These are phyloP conservation scores for Drepana falcataria DNA, from an alignment of 2,888 invertebrate species.

Conservation along the genomic window DNA sequence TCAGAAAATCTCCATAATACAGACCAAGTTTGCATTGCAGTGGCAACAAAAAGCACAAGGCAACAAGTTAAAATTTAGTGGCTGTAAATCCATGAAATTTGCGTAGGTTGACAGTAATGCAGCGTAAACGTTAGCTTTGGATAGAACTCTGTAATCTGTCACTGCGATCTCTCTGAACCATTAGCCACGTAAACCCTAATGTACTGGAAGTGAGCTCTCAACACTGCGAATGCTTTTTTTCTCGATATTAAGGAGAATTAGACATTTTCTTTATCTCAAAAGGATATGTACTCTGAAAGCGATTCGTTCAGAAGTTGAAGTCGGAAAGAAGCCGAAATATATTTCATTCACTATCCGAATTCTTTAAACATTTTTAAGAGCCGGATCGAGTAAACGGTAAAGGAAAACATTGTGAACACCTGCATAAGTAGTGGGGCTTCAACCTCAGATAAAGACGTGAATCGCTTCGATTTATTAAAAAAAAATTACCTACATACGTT, in stretches of 20 bases:
- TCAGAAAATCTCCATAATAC: no score
- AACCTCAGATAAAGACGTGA: no score
- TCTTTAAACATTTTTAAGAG: no score
- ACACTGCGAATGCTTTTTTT: neutral
- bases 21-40: no score
- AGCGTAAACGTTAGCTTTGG: conserved; percentile 1
- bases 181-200: conserved; percentile 9
- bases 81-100: no score
- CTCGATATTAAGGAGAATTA: conserved; percentile 11
- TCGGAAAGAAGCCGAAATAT: neutral
- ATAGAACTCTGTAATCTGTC: conserved; percentile 17
- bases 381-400: no score
- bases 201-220: neutral
- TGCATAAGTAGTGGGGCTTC: no score
- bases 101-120: neutral
- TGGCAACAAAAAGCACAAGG: no score
- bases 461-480: no score
- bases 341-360: neutral
- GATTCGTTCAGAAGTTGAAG: neutral
- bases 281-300: neutral
- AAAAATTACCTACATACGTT: no score
- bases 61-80: no score
- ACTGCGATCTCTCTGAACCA: conserved; percentile 15
- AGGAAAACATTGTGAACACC: no score
- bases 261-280: neutral